Base-by-base conservation (phyloP, 2,113 vertebrate species). In the Salvelinus namaycush region DNA sequence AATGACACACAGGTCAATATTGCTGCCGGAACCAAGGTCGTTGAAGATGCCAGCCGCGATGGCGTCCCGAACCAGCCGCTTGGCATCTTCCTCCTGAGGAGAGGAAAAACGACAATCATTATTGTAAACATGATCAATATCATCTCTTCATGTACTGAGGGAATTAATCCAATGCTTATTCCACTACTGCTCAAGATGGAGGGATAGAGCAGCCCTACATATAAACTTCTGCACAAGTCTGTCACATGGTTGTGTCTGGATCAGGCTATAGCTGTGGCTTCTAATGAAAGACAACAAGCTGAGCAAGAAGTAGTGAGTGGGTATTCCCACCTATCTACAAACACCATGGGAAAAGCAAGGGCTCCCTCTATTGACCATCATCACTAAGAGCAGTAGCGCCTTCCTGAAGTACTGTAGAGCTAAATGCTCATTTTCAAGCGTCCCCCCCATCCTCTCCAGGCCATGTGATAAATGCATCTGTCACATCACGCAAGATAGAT, bases 11-110 rank as follows among this genome's bases (percentile, higher is more conserved):
- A 99, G 86, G 77, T 99, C 97, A 0, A 99, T 96, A 90, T 99
- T 99, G 80, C 96, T 99, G 81, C 98, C 98, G 0, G 98, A 99
- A 79, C 98, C 98, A 88, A 99, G 91, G 75, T 99, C 98, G 0
- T 97, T 99, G 85, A 95, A 99, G 83, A 99, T 96, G 13, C 98
- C 98, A 0, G 97, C 96, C 3, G 96, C 95, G 1, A 99, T 99
- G 71, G 97, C 98, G 0, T 99, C 97, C 1, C 95, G 92, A 79
- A 99, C 98, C 20, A 99, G 89, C 79, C 83, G 89, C 83, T 98
- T 99, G 76, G 98, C 97, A 0, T 95, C 94, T 0, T 95, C 96
- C 85, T 98, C 98, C 98, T 99, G 66, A 5, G 3, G 31, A 39
- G 14, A 81, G 13, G 59, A 12, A 27, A 57, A 14, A 48, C 22